Conservation (phyloP, 1,140 invertebrate genomes). For the Acromyrmex charruanus region DNA sequence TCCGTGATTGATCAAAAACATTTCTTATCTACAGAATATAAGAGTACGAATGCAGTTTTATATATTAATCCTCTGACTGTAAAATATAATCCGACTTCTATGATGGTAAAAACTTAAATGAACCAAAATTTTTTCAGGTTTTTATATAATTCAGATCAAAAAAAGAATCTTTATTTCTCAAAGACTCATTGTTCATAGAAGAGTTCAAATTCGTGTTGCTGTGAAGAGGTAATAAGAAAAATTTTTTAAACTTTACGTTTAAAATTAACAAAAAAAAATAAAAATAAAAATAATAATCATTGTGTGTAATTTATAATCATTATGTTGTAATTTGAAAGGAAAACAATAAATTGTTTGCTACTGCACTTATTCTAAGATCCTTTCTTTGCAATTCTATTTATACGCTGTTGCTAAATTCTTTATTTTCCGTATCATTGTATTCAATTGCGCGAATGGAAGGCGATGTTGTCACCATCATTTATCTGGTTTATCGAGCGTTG, state of each 20-base stretch:
- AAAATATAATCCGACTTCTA: too few species aligned
- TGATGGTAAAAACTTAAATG: too few species aligned
- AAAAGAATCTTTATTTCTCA: too few species aligned
- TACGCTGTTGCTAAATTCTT: neutral
- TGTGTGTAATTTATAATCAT: too few species aligned
- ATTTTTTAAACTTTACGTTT: neutral
- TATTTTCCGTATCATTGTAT: neutral
- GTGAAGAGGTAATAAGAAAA: neutral
- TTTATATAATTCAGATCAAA: too few species aligned
- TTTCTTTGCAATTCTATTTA: neutral
- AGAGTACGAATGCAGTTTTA: neutral
- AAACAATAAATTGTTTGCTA: neutral
- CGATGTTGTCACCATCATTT: neutral
- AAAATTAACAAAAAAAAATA: neutral
- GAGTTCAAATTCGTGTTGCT: too few species aligned
- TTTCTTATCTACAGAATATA: neutral
- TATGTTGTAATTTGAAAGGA: neutral
- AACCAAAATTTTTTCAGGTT: too few species aligned
- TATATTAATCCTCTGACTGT: neutral
- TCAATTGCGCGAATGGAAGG: slow-evolving; percentile 3
- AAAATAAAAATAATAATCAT: neutral
- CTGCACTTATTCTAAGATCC: neutral
- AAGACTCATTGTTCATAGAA: too few species aligned
- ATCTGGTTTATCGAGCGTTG: slow-evolving; percentile 51
- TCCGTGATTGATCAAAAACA: neutral